Evolutionary conservation across 64 coral and sea anemone genomes (phyloP).

Genomic region (Dendrophyllia cribrosa): DNA sequence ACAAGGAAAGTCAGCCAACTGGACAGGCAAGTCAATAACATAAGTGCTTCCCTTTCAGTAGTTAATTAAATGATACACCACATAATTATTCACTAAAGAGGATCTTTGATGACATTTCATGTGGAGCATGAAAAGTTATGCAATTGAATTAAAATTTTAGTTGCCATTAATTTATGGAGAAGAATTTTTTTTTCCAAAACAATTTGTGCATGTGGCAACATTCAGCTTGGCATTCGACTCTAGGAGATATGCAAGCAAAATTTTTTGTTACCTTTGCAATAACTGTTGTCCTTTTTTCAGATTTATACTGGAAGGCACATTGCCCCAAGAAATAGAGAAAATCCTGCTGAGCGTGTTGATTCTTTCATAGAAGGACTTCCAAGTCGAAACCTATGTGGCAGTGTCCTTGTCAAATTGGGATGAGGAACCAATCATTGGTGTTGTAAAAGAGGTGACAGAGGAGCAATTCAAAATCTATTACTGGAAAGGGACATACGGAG

Average conservation of each 20-base stretch:
- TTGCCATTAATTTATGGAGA: too few species aligned
- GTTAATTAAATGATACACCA: neutral
- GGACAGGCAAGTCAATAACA: neutral
- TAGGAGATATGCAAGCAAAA: neutral
- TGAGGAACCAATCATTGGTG: constrained; percentile 12
- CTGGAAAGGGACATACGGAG: constrained; percentile 2
- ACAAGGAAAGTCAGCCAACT: constrained; percentile 13
- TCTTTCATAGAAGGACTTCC: constrained; percentile 1
- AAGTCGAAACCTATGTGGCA: neutral
- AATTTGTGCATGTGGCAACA: too few species aligned
- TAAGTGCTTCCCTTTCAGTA: neutral
- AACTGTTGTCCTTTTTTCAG: constrained; percentile 1
- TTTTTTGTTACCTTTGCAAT: neutral
- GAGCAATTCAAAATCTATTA: neutral
- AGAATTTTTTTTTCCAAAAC: too few species aligned
- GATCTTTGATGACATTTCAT: too few species aligned
- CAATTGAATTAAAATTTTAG: too few species aligned
- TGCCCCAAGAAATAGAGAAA: constrained; percentile 2
- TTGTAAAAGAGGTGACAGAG: neutral
- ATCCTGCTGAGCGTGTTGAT: constrained; percentile 33
- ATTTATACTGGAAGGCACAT: constrained; percentile 57
- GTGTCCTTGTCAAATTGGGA: constrained; percentile 26
- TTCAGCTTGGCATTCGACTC: too few species aligned
- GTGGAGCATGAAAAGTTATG: too few species aligned
- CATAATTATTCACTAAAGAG: too few species aligned